Conservation (phyloP, 2,113 vertebrate species). For the Mustelus asterias region DNA sequence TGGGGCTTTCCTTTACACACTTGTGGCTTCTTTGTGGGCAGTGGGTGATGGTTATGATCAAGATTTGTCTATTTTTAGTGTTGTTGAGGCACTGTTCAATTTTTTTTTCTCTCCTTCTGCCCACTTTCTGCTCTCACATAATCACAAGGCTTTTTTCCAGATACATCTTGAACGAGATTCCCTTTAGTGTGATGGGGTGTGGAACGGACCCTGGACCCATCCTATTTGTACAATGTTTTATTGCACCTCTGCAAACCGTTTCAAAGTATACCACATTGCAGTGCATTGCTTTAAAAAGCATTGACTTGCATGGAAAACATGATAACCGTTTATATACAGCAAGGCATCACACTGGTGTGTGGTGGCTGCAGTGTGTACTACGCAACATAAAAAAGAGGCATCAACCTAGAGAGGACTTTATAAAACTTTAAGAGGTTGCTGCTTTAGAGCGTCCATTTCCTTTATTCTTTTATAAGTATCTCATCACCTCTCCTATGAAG, state of each 20-base stretch:
- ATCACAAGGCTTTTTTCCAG: not conserved
- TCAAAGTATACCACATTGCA: not conserved
- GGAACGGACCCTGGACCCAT: not conserved
- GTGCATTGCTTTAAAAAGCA: not conserved
- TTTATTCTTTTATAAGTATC: not conserved
- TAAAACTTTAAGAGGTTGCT: not conserved
- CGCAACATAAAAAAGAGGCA: too few species aligned
- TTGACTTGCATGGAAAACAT: not conserved
- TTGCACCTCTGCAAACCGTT: not conserved
- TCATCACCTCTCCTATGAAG: not conserved
- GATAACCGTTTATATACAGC: not conserved
- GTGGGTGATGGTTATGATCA: slow-evolving; percentile 2
- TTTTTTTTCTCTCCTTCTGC: too few species aligned
- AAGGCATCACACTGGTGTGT: not conserved
- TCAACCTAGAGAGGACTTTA: not conserved
- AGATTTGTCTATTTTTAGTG: slow-evolving; percentile 3
- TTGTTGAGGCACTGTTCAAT: not conserved
- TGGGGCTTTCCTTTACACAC: slow-evolving; percentile 14
- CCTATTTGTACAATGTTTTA: not conserved
- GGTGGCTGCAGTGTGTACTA: not conserved
- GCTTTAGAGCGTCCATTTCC: not conserved
- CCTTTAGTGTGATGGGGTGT: not conserved
- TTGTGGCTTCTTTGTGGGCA: slow-evolving; percentile 34
- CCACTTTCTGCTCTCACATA: not conserved
- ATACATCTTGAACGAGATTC: not conserved